Evolutionary conservation across 2,888 invertebrate genomes (phyloP).

Genomic region (Salticus scenicus): DNA sequence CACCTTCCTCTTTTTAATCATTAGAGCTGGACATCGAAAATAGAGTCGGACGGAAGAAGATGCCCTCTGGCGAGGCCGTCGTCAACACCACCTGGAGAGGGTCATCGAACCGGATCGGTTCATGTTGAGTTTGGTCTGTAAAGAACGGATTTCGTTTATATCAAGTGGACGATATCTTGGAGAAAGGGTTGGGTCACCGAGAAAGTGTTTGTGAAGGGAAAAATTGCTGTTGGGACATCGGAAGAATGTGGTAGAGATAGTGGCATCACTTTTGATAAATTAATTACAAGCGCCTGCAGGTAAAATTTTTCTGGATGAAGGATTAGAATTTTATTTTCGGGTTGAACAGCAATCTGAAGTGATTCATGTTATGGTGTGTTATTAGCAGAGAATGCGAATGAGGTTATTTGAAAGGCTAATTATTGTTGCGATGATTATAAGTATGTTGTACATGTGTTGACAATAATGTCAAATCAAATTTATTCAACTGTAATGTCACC

Average conservation of each 20-base stretch:
- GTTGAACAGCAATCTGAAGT: neutral
- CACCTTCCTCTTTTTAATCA: neutral
- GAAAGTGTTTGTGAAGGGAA: neutral
- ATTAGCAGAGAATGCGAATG: neutral
- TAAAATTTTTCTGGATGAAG: neutral
- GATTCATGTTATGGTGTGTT: neutral
- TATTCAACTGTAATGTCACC: too few relatives aligned
- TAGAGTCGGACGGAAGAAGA: neutral
- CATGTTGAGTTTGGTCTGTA: neutral
- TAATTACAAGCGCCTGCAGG: neutral
- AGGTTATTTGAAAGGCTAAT: too few relatives aligned
- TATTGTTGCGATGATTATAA: too few relatives aligned
- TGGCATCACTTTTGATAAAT: neutral
- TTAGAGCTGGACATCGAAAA: neutral
- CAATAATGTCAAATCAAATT: too few relatives aligned
- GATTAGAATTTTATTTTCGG: neutral
- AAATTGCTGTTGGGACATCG: neutral
- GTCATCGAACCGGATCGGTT: slow-evolving; percentile 1
- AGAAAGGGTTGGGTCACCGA: neutral
- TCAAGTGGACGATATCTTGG: neutral
- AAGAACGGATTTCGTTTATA: neutral
- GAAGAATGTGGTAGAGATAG: neutral
- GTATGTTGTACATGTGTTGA: too few relatives aligned
- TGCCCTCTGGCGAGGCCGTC: neutral
- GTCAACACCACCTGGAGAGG: neutral